A percentile compares a stretch with the other conserved stretches of the same genome.
These are phyloP conservation scores for Nothocercus julius DNA, from an alignment of 2,113 vertebrate species.

Conservation along the genomic window DNA sequence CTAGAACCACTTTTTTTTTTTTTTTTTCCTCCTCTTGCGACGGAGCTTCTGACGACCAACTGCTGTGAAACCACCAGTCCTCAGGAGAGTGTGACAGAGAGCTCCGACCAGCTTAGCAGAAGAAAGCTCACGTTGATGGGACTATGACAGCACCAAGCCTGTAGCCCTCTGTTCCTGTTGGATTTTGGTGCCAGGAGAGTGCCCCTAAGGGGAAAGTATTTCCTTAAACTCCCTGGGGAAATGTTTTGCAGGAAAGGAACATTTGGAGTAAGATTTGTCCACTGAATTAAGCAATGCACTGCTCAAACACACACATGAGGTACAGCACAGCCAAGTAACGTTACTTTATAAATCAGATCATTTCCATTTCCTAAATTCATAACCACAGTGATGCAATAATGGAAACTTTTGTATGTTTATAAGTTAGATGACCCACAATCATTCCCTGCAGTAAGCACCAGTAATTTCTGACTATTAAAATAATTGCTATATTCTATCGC, in stretches of 20 bases:
- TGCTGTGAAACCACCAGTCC: conserved; percentile 17
- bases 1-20: conserved; percentile 30
- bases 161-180: conserved; percentile 7
- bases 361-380: conserved; percentile 67
- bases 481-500: conserved; percentile 37
- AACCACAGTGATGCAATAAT: conserved; percentile 60
- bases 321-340: conserved; percentile 37
- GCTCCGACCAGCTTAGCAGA: conserved; percentile 44
- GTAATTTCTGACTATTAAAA: conserved; percentile 60
- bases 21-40: neutral
- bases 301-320: neutral
- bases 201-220: conserved; percentile 29
- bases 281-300: conserved; percentile 20
- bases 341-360: conserved; percentile 50
- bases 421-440: conserved; percentile 49
- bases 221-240: conserved; percentile 11
- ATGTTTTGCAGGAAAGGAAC: conserved; percentile 22
- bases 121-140: conserved; percentile 19
- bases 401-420: conserved; percentile 63
- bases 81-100: conserved; percentile 49
- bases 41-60: conserved; percentile 25
- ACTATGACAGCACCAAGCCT: conserved; percentile 60
- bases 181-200: conserved; percentile 39
- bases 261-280: conserved; percentile 38
- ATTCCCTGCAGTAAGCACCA: conserved; percentile 20